Evolutionary conservation across 1,140 invertebrate species (phyloP).

Genomic region (Tetragnatha versicolor): DNA sequence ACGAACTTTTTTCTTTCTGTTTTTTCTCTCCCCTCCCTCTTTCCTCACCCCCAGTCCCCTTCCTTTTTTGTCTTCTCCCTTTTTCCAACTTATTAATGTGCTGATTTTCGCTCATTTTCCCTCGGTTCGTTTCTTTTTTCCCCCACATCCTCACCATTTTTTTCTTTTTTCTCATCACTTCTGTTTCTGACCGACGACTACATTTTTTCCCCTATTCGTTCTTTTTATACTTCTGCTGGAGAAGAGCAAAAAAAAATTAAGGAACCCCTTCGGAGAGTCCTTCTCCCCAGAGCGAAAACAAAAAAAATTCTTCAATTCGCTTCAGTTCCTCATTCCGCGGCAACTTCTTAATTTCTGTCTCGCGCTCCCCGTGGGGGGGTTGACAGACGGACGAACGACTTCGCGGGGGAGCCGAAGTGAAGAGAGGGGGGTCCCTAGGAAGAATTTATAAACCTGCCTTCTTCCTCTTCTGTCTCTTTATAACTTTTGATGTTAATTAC

Average conservation of each 20-base stretch:
- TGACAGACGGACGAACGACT: too few relatives aligned
- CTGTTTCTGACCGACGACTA: constrained; percentile 22
- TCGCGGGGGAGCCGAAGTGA: not conserved
- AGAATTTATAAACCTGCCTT: constrained; percentile 51
- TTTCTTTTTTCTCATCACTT: not conserved
- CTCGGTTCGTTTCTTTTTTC: not conserved
- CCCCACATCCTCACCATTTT: not conserved
- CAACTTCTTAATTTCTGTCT: constrained; percentile 52
- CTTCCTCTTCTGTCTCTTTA: constrained; percentile 47
- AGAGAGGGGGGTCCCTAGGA: not conserved
- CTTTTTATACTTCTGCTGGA: too few relatives aligned
- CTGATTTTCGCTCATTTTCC: constrained; percentile 18
- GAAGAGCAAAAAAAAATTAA: too few relatives aligned
- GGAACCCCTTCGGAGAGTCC: not conserved
- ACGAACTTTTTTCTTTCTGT: not conserved
- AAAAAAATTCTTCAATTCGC: not conserved
- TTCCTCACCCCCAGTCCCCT: not conserved
- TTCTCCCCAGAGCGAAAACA: not conserved
- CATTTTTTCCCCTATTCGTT: not conserved
- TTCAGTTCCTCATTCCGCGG: constrained; percentile 39
- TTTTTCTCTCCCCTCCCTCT: not conserved
- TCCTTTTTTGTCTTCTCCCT: constrained; percentile 54
- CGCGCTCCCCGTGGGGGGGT: not conserved
- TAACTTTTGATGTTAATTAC: constrained; percentile 56
- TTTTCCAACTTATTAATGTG: constrained; percentile 45